Conservation (phyloP, 2,888 invertebrate species). For the Mythimna pallens region DNA sequence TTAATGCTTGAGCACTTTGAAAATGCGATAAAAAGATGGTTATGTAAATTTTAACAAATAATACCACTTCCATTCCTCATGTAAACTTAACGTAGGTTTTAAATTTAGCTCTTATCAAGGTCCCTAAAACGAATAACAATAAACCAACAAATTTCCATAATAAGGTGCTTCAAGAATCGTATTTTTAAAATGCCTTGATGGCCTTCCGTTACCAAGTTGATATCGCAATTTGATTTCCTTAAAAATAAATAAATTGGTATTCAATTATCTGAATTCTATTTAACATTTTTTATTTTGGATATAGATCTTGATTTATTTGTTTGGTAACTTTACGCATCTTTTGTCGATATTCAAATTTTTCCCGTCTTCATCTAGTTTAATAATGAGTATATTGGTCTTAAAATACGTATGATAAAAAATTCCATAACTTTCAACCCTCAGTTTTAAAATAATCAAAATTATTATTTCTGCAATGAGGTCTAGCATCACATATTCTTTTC, state of each 20-base stretch:
- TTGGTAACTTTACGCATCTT: conserved; percentile 8
- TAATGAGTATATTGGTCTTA: too few species aligned
- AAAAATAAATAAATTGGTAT: conserved; percentile 56
- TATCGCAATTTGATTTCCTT: conserved; percentile 53
- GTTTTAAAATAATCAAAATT: not conserved
- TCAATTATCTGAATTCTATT: conserved; percentile 40
- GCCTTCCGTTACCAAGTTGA: conserved; percentile 51
- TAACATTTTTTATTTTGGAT: conserved; percentile 29
- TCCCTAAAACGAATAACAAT: conserved; percentile 45
- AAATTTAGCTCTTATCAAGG: conserved; percentile 48
- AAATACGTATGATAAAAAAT: not conserved
- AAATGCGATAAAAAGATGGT: not conserved
- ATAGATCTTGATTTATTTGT: conserved; percentile 29
- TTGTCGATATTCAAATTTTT: not conserved
- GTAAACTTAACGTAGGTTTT: conserved; percentile 24
- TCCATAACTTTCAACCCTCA: not conserved
- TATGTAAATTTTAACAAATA: conserved; percentile 19
- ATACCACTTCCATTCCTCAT: conserved; percentile 1
- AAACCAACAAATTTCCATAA: conserved; percentile 45
- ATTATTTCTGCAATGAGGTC: not conserved
- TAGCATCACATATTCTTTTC: not conserved
- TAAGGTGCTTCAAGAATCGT: conserved; percentile 35
- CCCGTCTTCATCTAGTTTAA: not conserved
- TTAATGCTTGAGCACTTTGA: not conserved
- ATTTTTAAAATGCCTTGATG: conserved; percentile 39